Percentiles rank a stretch among this genome's conserved stretches.
These are phyloP conservation scores for Phalacrocorax aristotelis DNA, from an alignment of 2,113 vertebrate species.

Conservation along the genomic window DNA sequence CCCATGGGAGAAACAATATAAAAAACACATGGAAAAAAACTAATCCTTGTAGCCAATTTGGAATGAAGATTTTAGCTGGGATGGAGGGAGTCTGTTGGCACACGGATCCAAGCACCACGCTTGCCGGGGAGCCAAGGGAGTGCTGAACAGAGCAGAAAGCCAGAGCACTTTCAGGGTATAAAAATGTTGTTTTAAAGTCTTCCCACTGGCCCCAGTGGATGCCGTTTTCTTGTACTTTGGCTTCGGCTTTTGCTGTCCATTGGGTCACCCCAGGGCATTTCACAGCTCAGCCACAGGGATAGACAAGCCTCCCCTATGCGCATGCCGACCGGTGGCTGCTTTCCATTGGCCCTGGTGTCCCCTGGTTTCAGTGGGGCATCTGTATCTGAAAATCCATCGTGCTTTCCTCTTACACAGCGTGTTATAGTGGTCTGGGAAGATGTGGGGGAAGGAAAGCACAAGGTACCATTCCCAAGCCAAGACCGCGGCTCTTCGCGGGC, in stretches of 20 bases:
- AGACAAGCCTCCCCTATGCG: not conserved
- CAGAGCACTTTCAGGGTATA: not conserved
- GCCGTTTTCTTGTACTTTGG: not conserved
- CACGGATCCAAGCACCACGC: rapidly evolving
- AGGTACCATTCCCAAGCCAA: not conserved
- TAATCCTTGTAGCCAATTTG: not conserved
- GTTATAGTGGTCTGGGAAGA: not conserved
- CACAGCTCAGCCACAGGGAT: not conserved
- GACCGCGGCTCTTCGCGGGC: rapidly evolving
- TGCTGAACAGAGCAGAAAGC: not conserved
- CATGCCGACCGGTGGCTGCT: rapidly evolving
- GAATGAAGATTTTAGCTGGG: not conserved
- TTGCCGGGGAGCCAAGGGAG: not conserved
- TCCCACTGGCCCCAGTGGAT: not conserved
- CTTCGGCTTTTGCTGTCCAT: not conserved
- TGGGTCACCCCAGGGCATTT: not conserved
- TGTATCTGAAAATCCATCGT: not conserved
- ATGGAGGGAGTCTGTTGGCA: not conserved
- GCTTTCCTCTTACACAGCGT: rapidly evolving
- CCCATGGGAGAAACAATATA: not conserved
- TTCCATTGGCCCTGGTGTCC: not conserved
- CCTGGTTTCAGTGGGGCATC: not conserved
- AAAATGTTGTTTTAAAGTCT: not conserved
- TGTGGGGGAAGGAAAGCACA: not conserved
- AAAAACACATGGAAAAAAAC: not conserved